Conservation (phyloP, 2,888 invertebrate species). For the Nomada flava region DNA sequence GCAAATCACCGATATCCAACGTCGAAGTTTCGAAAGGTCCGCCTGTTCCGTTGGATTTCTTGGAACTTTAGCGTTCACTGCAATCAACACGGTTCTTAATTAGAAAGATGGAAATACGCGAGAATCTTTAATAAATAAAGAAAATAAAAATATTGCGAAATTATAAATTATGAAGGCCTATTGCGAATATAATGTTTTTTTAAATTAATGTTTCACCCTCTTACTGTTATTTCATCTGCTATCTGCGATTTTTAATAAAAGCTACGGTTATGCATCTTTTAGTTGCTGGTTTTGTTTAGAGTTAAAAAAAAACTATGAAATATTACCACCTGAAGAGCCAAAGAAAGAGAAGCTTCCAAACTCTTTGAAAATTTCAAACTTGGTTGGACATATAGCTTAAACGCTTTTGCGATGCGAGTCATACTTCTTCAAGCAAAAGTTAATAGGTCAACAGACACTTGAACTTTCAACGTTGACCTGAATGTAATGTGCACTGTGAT, state of each 20-base stretch:
- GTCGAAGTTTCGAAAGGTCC: background rate
- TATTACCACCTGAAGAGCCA: no score
- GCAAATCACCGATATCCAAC: background rate
- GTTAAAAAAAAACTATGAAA: no score
- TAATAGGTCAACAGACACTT: conserved; percentile 19
- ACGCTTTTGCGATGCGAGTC: background rate
- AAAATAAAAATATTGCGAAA: no score
- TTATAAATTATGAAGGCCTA: no score
- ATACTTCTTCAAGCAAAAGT: background rate
- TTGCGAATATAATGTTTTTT: no score
- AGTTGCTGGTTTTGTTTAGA: no score
- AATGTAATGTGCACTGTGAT: background rate
- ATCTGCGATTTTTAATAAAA: no score
- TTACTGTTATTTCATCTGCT: no score
- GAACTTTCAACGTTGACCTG: background rate
- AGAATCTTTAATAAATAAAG: background rate
- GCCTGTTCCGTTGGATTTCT: background rate
- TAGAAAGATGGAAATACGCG: background rate
- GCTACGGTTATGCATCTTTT: no score
- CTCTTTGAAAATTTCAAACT: background rate
- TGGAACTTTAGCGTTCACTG: background rate
- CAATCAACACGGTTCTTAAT: background rate
- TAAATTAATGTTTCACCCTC: no score
- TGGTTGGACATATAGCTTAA: background rate
- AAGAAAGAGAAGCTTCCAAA: no score